phyloP scores from a whole-genome alignment of 2,113 vertebrate species.

The Cinclus cinclus region DNA sequence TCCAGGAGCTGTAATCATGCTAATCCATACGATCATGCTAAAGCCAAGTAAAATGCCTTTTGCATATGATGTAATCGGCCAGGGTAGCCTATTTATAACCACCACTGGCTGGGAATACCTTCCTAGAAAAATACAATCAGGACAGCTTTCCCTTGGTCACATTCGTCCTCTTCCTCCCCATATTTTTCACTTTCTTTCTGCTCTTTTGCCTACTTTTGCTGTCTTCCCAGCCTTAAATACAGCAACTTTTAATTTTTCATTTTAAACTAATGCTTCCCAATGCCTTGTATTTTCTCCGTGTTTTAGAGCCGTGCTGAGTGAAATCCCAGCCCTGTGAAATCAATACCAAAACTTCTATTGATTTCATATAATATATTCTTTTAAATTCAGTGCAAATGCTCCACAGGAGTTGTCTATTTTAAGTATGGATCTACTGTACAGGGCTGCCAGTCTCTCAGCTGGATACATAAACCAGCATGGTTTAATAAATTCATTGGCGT shows the following conservation, averaged over 20 bases:
- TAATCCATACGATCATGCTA: constrained; percentile 40
- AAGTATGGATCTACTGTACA: constrained; percentile 55
- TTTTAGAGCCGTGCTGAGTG: not conserved
- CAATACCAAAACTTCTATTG: constrained; percentile 60
- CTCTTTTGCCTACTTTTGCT: not conserved
- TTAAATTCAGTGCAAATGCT: constrained; percentile 55
- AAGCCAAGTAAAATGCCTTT: constrained; percentile 33
- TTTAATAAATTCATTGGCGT: constrained; percentile 22
- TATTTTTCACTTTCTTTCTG: not conserved
- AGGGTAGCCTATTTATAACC: not conserved
- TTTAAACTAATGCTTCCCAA: not conserved
- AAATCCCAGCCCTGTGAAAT: constrained; percentile 27
- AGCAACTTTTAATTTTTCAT: not conserved
- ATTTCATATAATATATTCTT: constrained; percentile 60
- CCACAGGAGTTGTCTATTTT: constrained; percentile 6
- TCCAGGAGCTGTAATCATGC: constrained; percentile 24
- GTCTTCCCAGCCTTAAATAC: not conserved
- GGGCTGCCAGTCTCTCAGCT: constrained; percentile 21
- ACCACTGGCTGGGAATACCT: not conserved
- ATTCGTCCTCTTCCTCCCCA: not conserved
- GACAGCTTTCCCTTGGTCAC: not conserved
- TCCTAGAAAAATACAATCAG: not conserved
- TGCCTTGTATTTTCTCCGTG: not conserved
- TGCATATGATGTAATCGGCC: constrained; percentile 22
- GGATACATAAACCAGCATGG: not conserved